These are phyloP conservation scores for Ptiloglossa arizonensis DNA, from an alignment of 1,140 invertebrate species.

Conservation along the genomic window DNA sequence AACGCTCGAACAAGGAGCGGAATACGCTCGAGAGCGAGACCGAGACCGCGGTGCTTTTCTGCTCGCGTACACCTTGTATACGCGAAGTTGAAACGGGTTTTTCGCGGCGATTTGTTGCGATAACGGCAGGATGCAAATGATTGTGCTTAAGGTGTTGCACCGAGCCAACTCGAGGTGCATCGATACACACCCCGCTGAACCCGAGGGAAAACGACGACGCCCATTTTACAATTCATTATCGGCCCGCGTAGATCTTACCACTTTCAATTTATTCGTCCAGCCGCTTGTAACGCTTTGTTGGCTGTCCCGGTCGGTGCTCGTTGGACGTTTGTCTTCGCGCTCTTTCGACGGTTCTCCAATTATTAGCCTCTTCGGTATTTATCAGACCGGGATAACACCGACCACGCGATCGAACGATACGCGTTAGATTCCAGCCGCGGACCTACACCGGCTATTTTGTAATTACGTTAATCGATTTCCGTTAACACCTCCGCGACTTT, in stretches of 20 bases:
- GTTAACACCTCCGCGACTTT: too few relatives aligned
- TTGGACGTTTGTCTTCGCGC: background rate
- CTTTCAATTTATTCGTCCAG: constrained; percentile 34
- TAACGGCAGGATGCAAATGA: constrained; percentile 65
- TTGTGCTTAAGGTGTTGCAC: constrained; percentile 51
- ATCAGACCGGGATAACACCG: too few relatives aligned
- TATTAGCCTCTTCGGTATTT: too few relatives aligned
- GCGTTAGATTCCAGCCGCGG: too few relatives aligned
- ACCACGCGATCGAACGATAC: too few relatives aligned
- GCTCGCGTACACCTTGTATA: constrained; percentile 19
- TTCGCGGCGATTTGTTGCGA: constrained; percentile 57
- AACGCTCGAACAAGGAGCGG: constrained; percentile 34
- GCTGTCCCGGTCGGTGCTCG: background rate
- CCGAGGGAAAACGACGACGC: background rate
- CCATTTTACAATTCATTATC: constrained; percentile 45
- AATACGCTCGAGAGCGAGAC: constrained; percentile 41
- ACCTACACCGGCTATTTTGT: too few relatives aligned
- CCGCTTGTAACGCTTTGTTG: constrained; percentile 29
- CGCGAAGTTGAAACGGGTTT: constrained; percentile 61
- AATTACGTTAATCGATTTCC: too few relatives aligned
- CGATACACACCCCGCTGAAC: background rate
- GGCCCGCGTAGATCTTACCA: constrained; percentile 5
- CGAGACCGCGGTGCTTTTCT: background rate
- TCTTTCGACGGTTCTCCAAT: background rate
- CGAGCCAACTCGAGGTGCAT: constrained; percentile 2